Conservation (phyloP, 2,113 vertebrate genomes). For the Phaetusa simplex region DNA sequence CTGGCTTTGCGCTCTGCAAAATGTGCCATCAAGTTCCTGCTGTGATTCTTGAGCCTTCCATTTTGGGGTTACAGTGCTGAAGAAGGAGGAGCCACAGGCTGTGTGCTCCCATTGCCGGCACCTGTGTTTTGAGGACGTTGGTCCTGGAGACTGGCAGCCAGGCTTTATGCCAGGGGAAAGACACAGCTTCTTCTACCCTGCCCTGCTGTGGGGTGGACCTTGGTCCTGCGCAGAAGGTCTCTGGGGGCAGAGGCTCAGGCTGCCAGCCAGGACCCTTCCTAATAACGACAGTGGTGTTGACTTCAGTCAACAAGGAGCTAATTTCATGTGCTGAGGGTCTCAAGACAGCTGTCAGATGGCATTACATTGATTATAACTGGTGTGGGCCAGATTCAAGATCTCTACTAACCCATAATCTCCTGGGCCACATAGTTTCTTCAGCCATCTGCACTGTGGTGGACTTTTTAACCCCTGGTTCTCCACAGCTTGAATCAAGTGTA, state of each 20-base stretch:
- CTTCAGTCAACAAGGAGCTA: slow-evolving; percentile 18
- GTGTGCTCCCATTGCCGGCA: not conserved
- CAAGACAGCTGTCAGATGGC: slow-evolving; percentile 52
- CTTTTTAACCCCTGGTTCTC: slow-evolving; percentile 2
- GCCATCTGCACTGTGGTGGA: slow-evolving; percentile 28
- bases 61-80: not conserved
- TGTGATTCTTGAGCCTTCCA: not conserved
- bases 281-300: not conserved
- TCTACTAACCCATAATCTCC: not conserved
- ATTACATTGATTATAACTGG: slow-evolving; percentile 6
- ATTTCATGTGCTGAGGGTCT: slow-evolving; percentile 13
- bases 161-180: not conserved
- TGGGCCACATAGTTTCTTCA: not conserved
- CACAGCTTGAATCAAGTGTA: not conserved
- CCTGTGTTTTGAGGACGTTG: not conserved
- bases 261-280: not conserved
- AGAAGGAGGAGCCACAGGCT: not conserved
- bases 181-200: not conserved
- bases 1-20: slow-evolving; percentile 17
- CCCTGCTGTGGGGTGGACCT: not conserved
- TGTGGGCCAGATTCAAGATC: slow-evolving; percentile 17
- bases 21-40: not conserved
- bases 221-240: not conserved
- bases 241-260: not conserved
- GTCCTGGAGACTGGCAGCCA: not conserved